These are phyloP conservation scores for Fragum fragum DNA, from an alignment of 2,888 invertebrate species.

Conservation along the genomic window DNA sequence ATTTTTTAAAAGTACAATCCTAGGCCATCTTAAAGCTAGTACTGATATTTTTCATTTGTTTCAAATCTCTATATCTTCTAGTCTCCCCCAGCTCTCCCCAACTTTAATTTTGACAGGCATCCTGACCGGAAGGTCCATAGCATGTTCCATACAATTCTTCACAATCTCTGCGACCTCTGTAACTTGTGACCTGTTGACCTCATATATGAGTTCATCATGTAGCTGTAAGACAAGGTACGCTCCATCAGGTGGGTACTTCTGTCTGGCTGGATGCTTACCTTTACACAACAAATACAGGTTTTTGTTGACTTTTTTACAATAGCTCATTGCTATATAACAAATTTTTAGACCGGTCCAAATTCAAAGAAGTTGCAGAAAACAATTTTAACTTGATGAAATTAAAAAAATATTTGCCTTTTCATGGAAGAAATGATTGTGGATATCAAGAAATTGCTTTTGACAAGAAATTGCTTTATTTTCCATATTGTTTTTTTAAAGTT, in stretches of 20 bases:
- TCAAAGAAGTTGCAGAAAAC: no score
- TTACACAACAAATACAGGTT: not conserved
- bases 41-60: no score
- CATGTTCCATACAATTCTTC: conserved; percentile 93
- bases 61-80: conserved; percentile 68
- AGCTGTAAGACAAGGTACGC: conserved; percentile 93
- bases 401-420: no score
- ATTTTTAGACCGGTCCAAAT: no score
- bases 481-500: no score
- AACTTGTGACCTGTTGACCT: conserved; percentile 90
- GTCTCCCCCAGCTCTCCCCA: conserved; percentile 92
- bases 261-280: conserved; percentile 42
- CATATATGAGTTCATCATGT: conserved; percentile 98
- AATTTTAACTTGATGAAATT: no score
- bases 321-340: no score
- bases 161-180: conserved; percentile 88
- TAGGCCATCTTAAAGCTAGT: not conserved
- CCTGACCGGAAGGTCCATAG: conserved; percentile 92
- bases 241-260: conserved; percentile 83
- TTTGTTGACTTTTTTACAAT: no score
- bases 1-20: not conserved
- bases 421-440: no score
- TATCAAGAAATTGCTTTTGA: no score
- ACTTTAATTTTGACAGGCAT: conserved; percentile 95
- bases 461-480: no score